phyloP scores from a whole-genome alignment of 2,113 vertebrate species.

The Halcyon malimbica region DNA sequence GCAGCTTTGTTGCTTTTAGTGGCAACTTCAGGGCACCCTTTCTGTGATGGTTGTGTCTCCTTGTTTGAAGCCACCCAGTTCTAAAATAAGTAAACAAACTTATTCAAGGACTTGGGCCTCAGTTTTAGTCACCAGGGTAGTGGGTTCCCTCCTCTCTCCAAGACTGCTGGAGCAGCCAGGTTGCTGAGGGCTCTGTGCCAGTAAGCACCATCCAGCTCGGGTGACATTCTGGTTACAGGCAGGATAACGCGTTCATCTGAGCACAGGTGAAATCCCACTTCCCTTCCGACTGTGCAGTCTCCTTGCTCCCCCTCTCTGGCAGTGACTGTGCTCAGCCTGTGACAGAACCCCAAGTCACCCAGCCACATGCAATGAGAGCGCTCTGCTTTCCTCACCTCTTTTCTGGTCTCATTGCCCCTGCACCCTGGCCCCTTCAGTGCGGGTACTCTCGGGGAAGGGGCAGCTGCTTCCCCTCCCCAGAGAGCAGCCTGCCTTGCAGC shows the following conservation, averaged over 20 bases:
- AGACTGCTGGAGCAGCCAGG: neutral
- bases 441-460: neutral
- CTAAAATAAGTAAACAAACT: neutral
- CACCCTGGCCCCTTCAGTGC: neutral
- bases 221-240: accelerated
- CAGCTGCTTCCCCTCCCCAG: accelerated
- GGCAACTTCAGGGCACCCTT: neutral
- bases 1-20: neutral
- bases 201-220: neutral
- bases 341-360: neutral
- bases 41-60: neutral
- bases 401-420: neutral
- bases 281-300: neutral
- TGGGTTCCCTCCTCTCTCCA: neutral
- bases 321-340: neutral
- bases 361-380: accelerated
- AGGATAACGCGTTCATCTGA: neutral
- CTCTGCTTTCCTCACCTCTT: neutral
- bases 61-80: neutral
- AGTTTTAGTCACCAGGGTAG: too few relatives aligned
- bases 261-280: accelerated
- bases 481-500: neutral
- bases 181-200: accelerated
- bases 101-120: neutral
- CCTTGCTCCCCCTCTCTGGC: neutral